Base-by-base conservation (phyloP, 1,140 invertebrate genomes). In the Bradysia coprophila region DNA sequence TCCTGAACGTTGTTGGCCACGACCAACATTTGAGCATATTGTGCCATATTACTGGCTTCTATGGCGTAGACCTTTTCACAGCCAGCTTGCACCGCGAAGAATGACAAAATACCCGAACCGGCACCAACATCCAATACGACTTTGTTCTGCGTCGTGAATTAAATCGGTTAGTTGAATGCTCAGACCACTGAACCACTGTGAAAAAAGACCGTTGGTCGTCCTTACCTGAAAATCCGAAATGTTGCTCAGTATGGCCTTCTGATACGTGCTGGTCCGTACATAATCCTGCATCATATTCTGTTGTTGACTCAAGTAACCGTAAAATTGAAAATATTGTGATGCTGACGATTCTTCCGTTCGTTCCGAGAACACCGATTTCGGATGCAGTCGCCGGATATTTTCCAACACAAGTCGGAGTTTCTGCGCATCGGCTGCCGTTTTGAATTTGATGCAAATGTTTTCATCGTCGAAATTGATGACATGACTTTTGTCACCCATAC, bases 281-380 rank as follows among this genome's bases (percentile, higher is more conserved):
- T 95, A 98, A 64, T 98, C 95, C 69, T 91, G 87, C 85, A 98
- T 91, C 95, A 99, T 98, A 57, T 99, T 99, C 66, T 99, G 95
- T 63, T 99, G 95, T 61, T 99, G 95, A 38, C 91, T 96, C 42
- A 99, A 66, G 66, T 96, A 98, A 42, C 94, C 92, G 66, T 98
- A 98, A 66, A 98, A 98, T 70, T 98, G 79, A 55, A 91, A 98
- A 71, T 98, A 98, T 60, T 97, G 93, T 59, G 87, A 85, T 22
- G 93, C 93, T 16, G 92, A 96, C 1, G 92, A 90, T 53, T 96
- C 90, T 59, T 97, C 94, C 19, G 94, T 97, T 58, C 94, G 72
- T 47, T 92, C 82, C n/a, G 86, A 84, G 64, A 98, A 98, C 42
- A 92, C 81, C 1, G 87, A 92, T 3, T 76, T 66, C 21, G 75